Base-by-base conservation (phyloP, 2,113 vertebrate species). In the Archilochus colubris region DNA sequence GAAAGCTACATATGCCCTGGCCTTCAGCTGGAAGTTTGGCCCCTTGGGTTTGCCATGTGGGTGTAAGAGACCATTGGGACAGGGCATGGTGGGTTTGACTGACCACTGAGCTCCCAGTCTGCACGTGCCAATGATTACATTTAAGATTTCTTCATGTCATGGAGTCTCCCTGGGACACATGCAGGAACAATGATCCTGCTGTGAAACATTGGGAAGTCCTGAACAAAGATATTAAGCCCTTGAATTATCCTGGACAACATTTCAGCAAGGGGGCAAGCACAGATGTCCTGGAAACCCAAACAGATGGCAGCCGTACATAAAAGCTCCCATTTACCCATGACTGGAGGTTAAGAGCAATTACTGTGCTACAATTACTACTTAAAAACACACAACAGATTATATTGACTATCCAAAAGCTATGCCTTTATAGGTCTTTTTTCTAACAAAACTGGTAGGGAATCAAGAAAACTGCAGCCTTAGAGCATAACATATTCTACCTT, bases 401-500 rank as follows among this genome's bases (percentile, higher is more conserved):
- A 40, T 0, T 43, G 66, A 33, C 31, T 31, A 15, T 8, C 27
- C 19, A 73, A 25, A 22, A 78, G 46, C 16, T 50, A 28, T 5
- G 19, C 7, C 87, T 87, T 66, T 9, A 5, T 21, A 24, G 4
- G 4, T 17, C 33, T 75, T 67, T 40, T 58, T 67, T 40, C 40
- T 75, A 53, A 16, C 23, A 62, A 67, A 88, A 51, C 27, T n/a
- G 21, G 43, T 21, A 24, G 16, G 53, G 33, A 79, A 48, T 30
- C 20, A 51, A n/a, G 33, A 9, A 31, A 58, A 73, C 40, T 36
- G 8, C 51, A 76, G 59, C 46, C 25, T 38, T 15, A 55, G 51
- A 57, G 17, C 10, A 21, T 0, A 21, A 27, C 38, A n/a, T n/a
- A 57, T 23, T 18, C 28, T 43, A 2, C n/a, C 59, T 21, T 23